Evolutionary conservation across 2,113 vertebrate species (phyloP).

Genomic region (Bubo bubo): DNA sequence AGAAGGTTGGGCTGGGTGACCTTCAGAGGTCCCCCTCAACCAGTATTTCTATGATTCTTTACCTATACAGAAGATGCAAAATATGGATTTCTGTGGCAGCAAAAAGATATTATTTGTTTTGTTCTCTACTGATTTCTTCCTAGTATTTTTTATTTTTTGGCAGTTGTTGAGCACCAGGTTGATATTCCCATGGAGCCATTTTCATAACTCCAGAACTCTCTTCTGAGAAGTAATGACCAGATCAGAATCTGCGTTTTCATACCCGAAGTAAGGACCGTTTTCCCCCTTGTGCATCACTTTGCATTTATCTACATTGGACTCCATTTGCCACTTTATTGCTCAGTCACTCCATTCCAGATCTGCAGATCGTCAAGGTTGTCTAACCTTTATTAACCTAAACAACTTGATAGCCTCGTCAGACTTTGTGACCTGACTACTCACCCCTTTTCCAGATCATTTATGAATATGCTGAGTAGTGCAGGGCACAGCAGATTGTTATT

Average conservation of each 20-base stretch:
- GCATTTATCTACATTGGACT: background rate
- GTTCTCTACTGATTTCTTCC: background rate
- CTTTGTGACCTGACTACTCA: background rate
- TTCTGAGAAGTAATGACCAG: background rate
- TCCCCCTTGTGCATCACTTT: background rate
- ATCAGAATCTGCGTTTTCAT: background rate
- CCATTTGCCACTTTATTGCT: background rate
- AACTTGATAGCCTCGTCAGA: background rate
- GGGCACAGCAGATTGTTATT: background rate
- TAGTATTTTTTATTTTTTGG: background rate
- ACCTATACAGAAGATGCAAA: background rate
- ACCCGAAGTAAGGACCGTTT: background rate
- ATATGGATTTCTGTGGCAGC: background rate
- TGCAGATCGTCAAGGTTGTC: background rate
- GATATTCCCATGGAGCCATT: background rate
- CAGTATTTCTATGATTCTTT: background rate
- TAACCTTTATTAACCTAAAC: background rate
- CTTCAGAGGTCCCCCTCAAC: conserved; percentile 68
- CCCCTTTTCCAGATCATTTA: background rate
- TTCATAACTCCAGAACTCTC: background rate
- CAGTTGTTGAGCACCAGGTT: background rate
- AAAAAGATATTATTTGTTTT: background rate
- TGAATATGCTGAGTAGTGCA: background rate
- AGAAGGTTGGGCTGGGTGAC: background rate
- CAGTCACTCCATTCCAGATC: background rate